phyloP scores from a whole-genome alignment of 1,140 invertebrate species.

The Pollicipes pollicipes region DNA sequence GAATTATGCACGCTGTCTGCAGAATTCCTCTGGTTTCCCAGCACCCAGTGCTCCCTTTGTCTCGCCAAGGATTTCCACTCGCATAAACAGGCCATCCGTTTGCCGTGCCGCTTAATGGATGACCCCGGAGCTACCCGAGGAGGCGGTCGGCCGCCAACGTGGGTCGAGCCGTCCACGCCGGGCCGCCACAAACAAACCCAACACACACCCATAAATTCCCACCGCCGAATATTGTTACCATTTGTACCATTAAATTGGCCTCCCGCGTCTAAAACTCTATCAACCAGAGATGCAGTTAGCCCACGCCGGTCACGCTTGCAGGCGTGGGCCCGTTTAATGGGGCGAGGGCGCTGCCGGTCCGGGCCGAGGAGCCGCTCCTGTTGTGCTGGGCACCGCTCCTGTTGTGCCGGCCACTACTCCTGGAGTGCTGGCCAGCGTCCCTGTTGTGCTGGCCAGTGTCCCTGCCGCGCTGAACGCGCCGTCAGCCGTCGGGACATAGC shows the following conservation, averaged over 20 bases:
- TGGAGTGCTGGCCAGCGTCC: no score
- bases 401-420: no score
- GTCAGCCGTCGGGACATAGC: no score
- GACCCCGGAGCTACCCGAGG: no score
- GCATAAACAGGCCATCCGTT: neutral
- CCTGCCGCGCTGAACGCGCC: no score
- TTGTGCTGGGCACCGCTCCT: no score
- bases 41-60: neutral
- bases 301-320: neutral
- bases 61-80: neutral
- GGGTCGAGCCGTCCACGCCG: no score
- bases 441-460: no score
- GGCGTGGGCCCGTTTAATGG: no score
- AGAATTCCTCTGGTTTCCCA: neutral
- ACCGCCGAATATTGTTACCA: neutral
- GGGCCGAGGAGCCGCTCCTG: no score
- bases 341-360: no score
- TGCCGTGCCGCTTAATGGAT: neutral
- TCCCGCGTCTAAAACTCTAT: neutral
- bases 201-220: neutral
- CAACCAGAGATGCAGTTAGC: neutral
- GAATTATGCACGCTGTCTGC: neutral
- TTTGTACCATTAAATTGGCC: constrained; percentile 2
- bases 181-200: neutral
- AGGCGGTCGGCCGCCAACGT: neutral